Evolutionary conservation across 2,888 invertebrate genomes (phyloP).

Genomic region (Alloplasta piceator): DNA sequence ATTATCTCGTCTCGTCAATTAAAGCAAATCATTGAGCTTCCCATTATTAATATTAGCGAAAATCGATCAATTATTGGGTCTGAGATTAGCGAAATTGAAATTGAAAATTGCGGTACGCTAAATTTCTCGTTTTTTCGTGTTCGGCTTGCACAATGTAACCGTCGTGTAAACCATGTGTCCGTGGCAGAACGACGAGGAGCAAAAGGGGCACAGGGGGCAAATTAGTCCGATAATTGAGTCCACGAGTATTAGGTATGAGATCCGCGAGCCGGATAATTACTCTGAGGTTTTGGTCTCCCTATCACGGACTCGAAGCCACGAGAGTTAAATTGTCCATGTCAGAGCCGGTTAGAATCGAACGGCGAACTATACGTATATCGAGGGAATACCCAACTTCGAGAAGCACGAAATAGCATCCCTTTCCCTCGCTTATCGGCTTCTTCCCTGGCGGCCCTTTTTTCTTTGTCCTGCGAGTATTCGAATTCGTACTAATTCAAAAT

Average conservation of each 20-base stretch:
- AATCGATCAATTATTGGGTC: too few species aligned
- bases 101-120: too few species aligned
- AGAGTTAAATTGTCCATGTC: slow-evolving; percentile 44
- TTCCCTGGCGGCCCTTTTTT: too few species aligned
- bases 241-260: slow-evolving; percentile 51
- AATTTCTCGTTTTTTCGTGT: too few species aligned
- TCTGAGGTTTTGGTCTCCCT: slow-evolving; percentile 4
- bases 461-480: too few species aligned
- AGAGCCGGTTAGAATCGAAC: slow-evolving; percentile 30
- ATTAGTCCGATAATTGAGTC: slow-evolving; percentile 60
- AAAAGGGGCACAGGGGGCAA: slow-evolving; percentile 14
- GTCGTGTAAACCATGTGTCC: neutral
- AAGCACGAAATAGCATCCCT: slow-evolving; percentile 25
- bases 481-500: too few species aligned
- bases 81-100: too few species aligned
- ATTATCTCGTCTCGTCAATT: too few species aligned
- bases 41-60: too few species aligned
- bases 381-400: neutral
- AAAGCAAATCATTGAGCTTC: too few species aligned
- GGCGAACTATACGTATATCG: neutral
- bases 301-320: slow-evolving; percentile 46
- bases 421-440: neutral
- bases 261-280: slow-evolving; percentile 50
- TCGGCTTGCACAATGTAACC: too few species aligned
- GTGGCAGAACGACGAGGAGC: slow-evolving; percentile 14